Evolutionary conservation across 2,113 vertebrate species (phyloP).

Genomic region (Oryzias woworae): DNA sequence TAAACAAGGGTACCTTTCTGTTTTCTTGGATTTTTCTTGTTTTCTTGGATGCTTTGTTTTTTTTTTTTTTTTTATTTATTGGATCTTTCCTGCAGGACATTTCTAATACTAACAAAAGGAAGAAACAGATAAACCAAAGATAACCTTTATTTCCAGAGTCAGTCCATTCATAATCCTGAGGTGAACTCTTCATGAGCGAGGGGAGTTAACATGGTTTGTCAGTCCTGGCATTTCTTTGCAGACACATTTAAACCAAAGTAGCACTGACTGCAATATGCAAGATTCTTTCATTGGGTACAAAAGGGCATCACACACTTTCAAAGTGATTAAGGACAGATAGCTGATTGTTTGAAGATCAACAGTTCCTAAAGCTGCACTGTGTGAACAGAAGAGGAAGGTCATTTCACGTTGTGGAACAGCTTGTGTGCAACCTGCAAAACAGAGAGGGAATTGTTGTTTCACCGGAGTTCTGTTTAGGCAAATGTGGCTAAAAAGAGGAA

Average conservation of each 20-base stretch:
- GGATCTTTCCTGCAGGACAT: too few relatives aligned
- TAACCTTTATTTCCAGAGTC: constrained; percentile 32
- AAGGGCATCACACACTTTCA: too few relatives aligned
- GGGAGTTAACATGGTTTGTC: too few relatives aligned
- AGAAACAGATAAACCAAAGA: constrained; percentile 12
- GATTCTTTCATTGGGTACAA: too few relatives aligned
- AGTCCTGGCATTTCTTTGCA: too few relatives aligned
- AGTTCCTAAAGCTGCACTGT: constrained; percentile 25
- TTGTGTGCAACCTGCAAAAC: constrained; percentile 69
- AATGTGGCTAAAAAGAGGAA: neutral
- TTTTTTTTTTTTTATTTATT: too few relatives aligned
- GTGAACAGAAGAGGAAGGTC: constrained; percentile 21
- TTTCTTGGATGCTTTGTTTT: too few relatives aligned
- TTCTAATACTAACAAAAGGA: neutral
- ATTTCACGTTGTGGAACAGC: constrained; percentile 73
- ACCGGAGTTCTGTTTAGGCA: too few relatives aligned
- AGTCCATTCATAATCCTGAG: constrained; percentile 35
- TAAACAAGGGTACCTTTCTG: too few relatives aligned
- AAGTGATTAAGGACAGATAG: neutral
- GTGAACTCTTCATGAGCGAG: neutral
- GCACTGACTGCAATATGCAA: neutral
- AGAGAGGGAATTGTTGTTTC: neutral
- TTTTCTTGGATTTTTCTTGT: too few relatives aligned
- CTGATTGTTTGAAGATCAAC: constrained; percentile 19
- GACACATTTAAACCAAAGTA: constrained; percentile 1